Base-by-base conservation (phyloP, 2,888 invertebrate genomes). In the Philereme vetulata region DNA sequence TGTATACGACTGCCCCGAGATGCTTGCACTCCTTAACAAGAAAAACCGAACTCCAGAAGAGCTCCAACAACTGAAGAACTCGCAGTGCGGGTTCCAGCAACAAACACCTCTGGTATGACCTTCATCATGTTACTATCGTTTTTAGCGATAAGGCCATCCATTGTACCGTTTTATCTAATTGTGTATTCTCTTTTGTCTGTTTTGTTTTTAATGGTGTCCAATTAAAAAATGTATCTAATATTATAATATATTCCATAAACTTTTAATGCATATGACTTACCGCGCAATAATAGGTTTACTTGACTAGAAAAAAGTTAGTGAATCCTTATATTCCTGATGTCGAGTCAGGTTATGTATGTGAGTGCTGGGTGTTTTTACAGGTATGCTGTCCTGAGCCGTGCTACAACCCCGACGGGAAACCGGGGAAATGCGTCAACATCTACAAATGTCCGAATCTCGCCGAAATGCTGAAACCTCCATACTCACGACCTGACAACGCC, bases 21-120 rank as follows among this genome's bases (percentile, higher is more conserved):
- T 93, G 7, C 51, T 83, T 10, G 70, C 60, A 0, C 60, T 89
- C 10, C 49, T 85, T n/a, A 75, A 72, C 47, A 84, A 81, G 34
- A 66, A 64, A 2, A 64, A 75, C 0, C 82, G 92, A 47, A 75
- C 85, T 0, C 72, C 80, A 0, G 75, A 82, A 4, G 88, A 92
- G 4, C 72, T 93, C 0, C 87, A 93, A 6, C 85, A 84, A 35
- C 80, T 91, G 33, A 74, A 70, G 66, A 72, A 70, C 8, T 81
- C 85, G 0, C 72, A 81, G 11, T 91, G 91, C 62, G 89, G 88
- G 0, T 85, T 76, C 59, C 51, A 72, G 0, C 76, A 75, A 0
- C 60, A 5, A 3, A 62, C 66, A 6, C 85, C 88, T 0, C 80
- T 78, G 76, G 90, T 89, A 62, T 21, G 10, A 10, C 21, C 4